phyloP scores from a whole-genome alignment of 1,140 invertebrate genomes.

The Parasteatoda tepidariorum region DNA sequence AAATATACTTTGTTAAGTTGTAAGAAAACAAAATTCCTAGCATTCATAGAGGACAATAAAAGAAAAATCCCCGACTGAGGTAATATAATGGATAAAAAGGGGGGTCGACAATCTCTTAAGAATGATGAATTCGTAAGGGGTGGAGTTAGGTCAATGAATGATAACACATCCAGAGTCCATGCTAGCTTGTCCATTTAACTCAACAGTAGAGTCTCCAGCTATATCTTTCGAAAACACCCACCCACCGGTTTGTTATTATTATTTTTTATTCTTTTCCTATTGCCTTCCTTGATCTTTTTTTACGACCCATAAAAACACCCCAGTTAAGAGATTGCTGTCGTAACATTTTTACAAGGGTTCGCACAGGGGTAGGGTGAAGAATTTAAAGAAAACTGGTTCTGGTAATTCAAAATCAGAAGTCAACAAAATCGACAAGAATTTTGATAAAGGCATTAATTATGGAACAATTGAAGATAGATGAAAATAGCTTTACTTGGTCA shows the following conservation, averaged over 20 bases:
- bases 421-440: too few species aligned
- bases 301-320: constrained; percentile 32
- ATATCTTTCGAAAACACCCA: neutral
- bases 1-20: too few species aligned
- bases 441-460: too few species aligned
- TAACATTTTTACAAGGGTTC: constrained; percentile 11
- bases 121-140: too few species aligned
- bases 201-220: neutral
- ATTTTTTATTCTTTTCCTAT: neutral
- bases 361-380: neutral
- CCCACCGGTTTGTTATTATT: neutral
- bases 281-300: neutral
- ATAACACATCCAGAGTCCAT: too few species aligned
- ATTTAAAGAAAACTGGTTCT: neutral
- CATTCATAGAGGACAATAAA: neutral
- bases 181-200: neutral
- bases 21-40: neutral
- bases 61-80: neutral
- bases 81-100: too few species aligned
- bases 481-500: too few species aligned
- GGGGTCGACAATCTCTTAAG: too few species aligned
- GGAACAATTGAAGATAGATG: too few species aligned
- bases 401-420: too few species aligned
- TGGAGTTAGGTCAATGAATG: too few species aligned
- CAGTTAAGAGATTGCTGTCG: constrained; percentile 24